phyloP scores from a whole-genome alignment of 2,113 vertebrate species.

The Centrocercus urophasianus region DNA sequence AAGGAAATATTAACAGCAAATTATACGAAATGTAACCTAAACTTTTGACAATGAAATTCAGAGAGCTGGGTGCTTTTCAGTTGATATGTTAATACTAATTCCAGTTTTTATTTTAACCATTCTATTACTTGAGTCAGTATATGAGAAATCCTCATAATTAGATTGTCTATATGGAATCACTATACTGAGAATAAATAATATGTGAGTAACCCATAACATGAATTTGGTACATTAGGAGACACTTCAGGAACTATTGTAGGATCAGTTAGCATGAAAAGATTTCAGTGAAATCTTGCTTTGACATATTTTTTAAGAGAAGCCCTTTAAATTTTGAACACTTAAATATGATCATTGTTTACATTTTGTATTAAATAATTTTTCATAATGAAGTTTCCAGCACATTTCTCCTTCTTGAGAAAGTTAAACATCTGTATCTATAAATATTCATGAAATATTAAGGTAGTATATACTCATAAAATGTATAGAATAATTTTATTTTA shows the following conservation, averaged over 20 bases:
- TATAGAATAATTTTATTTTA: not conserved
- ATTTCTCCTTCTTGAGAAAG: not conserved
- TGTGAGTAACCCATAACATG: not conserved
- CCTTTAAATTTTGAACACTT: not conserved
- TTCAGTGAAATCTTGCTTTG: not conserved
- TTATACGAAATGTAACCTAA: not conserved
- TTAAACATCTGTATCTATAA: not conserved
- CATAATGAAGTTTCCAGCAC: not conserved
- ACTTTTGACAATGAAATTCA: not conserved
- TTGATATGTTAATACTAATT: not conserved
- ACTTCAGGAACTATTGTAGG: not conserved
- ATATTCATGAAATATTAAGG: not conserved
- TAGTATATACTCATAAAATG: not conserved
- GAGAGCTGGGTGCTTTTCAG: not conserved
- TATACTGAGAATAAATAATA: not conserved
- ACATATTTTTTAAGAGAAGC: not conserved
- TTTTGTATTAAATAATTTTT: not conserved
- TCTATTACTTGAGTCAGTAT: not conserved
- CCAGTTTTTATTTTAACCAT: not conserved
- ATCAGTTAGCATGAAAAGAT: not conserved
- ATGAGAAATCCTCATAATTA: not conserved
- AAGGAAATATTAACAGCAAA: not conserved
- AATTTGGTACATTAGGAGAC: not conserved
- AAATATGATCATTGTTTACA: not conserved
- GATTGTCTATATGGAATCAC: not conserved